Percentiles rank a stretch among this genome's conserved stretches.
Evolutionary conservation across 2,113 vertebrate genomes (phyloP).

Genomic region (Rhynchopsitta pachyrhyncha): DNA sequence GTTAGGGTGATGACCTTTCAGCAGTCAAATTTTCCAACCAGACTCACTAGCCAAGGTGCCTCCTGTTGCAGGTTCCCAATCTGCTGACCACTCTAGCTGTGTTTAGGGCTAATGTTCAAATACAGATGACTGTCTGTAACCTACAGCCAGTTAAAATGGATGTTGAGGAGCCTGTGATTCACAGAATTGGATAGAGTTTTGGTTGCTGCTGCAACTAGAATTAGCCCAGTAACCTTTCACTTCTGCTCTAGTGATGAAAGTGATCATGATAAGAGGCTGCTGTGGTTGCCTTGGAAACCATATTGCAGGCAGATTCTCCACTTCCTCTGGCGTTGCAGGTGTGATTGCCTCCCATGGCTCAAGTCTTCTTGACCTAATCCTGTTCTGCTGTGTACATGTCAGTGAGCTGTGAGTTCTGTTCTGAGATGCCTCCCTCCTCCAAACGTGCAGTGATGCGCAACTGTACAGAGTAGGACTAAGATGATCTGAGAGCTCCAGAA

Average conservation of each 20-base stretch:
- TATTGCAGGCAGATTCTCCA: conserved; percentile 1
- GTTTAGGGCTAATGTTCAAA: not conserved
- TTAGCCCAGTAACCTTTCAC: conserved; percentile 65
- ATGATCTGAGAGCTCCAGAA: not conserved
- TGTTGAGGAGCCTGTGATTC: conserved; percentile 31
- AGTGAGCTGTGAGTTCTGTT: not conserved
- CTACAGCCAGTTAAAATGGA: conserved; percentile 21
- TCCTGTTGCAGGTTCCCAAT: not conserved
- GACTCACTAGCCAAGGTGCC: not conserved
- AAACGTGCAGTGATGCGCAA: not conserved
- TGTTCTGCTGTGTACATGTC: not conserved
- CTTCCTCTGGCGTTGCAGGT: not conserved
- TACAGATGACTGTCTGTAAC: conserved; percentile 16
- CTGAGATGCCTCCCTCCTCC: not conserved
- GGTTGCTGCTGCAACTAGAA: conserved; percentile 54
- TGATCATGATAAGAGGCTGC: conserved; percentile 32
- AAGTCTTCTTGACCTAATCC: not conserved
- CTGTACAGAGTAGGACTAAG: not conserved
- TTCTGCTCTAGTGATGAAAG: conserved; percentile 59
- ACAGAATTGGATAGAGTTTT: conserved; percentile 19
- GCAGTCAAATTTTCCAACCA: not conserved
- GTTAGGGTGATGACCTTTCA: not conserved
- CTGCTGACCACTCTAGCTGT: not conserved
- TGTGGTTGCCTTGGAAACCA: conserved; percentile 63
- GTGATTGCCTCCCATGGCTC: not conserved